phyloP scores from a whole-genome alignment of 2,888 invertebrate genomes.

The Agrotis clavis region DNA sequence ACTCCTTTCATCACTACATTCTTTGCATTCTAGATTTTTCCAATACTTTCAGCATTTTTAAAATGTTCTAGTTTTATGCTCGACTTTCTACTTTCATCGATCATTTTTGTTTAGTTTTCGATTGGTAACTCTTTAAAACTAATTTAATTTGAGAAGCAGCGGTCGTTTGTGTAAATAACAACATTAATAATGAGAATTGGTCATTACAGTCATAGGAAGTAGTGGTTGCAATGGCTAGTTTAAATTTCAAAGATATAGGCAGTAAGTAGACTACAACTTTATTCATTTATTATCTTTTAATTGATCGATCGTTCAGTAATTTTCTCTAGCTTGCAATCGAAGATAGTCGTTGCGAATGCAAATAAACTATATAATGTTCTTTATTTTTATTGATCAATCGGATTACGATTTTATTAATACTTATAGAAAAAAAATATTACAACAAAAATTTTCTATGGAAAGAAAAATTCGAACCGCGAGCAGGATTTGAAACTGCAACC shows the following conservation, averaged over 20 bases:
- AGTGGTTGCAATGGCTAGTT: neutral
- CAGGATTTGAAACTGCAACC: no score
- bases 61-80: constrained; percentile 32
- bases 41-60: constrained; percentile 28
- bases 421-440: no score
- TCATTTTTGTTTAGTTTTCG: neutral
- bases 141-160: neutral
- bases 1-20: constrained; percentile 22
- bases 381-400: no score
- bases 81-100: constrained; percentile 45
- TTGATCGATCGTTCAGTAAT: constrained; percentile 27
- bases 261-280: neutral
- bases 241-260: constrained; percentile 2
- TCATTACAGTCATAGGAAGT: neutral
- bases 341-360: neutral
- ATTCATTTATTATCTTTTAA: constrained; percentile 28
- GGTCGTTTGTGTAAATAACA: neutral
- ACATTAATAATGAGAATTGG: neutral
- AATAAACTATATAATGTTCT: neutral
- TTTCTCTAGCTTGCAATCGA: constrained; percentile 15
- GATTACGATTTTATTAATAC: no score
- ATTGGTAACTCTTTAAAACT: constrained; percentile 11
- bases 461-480: no score
- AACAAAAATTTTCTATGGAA: no score
- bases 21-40: constrained; percentile 33